These are phyloP conservation scores for Cyprinus carpio DNA, from an alignment of 2,113 vertebrate genomes.

Conservation along the genomic window DNA sequence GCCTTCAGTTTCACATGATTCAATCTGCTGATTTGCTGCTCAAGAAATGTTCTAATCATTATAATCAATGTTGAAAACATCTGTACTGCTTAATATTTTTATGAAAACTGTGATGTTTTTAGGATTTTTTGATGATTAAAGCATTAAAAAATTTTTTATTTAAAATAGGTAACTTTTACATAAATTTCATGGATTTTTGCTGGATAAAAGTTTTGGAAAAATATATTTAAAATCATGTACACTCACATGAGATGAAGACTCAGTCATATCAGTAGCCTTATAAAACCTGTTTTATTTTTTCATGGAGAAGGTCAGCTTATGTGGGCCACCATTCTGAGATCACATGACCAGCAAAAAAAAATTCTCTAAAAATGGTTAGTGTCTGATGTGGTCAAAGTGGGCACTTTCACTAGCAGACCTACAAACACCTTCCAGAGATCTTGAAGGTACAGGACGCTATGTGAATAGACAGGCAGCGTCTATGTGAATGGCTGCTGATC, in stretches of 20 bases:
- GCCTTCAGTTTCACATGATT: too few species aligned
- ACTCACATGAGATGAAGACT: neutral
- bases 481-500: neutral
- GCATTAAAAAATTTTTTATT: neutral
- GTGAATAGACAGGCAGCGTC: neutral
- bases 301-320: neutral
- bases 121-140: neutral
- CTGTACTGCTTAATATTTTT: neutral
- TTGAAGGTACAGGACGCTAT: conserved; percentile 1
- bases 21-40: neutral
- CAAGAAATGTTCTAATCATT: neutral
- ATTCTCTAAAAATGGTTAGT: neutral
- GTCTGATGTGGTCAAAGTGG: neutral
- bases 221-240: neutral
- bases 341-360: neutral
- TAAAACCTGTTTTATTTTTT: neutral
- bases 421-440: neutral
- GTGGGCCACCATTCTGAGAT: neutral
- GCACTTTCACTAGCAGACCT: neutral
- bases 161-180: too few species aligned
- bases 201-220: neutral
- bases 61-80: neutral
- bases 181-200: neutral
- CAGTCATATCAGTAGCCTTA: neutral
- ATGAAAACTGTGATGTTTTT: neutral